Conservation (phyloP, 2,797 vertebrate genomes). For the Propithecus deckenii region DNA sequence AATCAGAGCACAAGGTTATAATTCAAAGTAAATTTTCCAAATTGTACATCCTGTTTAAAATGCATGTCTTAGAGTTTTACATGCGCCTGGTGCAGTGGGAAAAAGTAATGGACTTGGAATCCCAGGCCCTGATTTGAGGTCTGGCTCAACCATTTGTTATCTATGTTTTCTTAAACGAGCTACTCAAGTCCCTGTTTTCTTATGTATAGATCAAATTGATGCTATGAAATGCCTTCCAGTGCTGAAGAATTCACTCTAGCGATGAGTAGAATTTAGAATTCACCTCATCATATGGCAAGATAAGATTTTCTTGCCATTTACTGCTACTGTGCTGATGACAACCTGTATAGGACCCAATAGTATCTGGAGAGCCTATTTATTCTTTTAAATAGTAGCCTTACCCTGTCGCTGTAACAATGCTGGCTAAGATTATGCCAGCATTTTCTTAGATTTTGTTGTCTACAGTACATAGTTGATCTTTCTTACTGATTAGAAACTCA, state of each 20-base stretch:
- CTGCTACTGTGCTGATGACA: neutral
- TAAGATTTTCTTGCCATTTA: slow-evolving; percentile 17
- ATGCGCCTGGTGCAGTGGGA: neutral
- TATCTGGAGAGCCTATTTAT: neutral
- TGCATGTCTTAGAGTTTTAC: slow-evolving; percentile 36
- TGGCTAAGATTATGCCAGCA: neutral
- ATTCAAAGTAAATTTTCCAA: slow-evolving; percentile 59
- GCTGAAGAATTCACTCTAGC: neutral
- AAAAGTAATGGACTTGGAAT: neutral
- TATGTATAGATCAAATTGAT: neutral
- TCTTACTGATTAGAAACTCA: slow-evolving; percentile 38
- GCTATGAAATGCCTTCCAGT: neutral
- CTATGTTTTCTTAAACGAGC: slow-evolving; percentile 33
- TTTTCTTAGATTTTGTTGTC: slow-evolving; percentile 7
- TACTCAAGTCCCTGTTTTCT: neutral
- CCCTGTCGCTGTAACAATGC: neutral
- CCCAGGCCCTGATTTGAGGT: slow-evolving; percentile 4
- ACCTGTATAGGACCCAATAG: neutral
- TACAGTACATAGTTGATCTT: neutral
- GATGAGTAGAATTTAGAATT: neutral
- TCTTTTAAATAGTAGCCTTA: neutral
- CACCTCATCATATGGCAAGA: neutral
- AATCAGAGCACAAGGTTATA: slow-evolving; percentile 60
- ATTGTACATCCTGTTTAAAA: slow-evolving; percentile 65
- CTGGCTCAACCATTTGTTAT: slow-evolving; percentile 34